These are phyloP conservation scores for Nerophis lumbriciformis DNA, from an alignment of 2,113 vertebrate species.

Conservation along the genomic window DNA sequence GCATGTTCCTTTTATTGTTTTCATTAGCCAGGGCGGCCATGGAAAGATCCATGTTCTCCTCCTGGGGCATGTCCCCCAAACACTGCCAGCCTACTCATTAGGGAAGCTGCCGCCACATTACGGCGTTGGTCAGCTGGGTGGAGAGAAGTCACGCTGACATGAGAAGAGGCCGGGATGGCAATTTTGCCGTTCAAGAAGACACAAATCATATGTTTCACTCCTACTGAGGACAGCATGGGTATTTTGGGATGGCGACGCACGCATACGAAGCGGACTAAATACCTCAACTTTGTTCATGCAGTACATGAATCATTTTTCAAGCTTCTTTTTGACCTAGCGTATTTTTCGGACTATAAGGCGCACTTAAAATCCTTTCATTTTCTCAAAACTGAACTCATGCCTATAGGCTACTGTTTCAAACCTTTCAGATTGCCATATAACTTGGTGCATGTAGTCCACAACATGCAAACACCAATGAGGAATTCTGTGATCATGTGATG, in stretches of 20 bases:
- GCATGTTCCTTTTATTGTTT: conserved; percentile 27
- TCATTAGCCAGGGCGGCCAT: conserved; percentile 30
- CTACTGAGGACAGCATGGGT: conserved; percentile 16
- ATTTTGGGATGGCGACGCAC: conserved; percentile 26
- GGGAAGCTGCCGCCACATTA: conserved; percentile 25
- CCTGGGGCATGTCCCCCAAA: conserved; percentile 5
- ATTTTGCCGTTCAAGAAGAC: conserved; percentile 34
- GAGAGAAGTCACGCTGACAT: conserved; percentile 19
- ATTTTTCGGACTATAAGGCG: too few species aligned
- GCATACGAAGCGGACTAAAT: neutral
- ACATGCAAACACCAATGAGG: too few species aligned
- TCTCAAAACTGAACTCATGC: too few species aligned
- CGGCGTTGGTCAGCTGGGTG: neutral
- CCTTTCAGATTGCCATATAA: too few species aligned
- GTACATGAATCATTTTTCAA: neutral
- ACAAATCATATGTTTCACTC: conserved; percentile 51
- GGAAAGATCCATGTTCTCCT: conserved; percentile 30
- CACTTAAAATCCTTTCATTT: too few species aligned
- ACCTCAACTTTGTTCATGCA: neutral
- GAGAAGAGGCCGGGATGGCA: conserved; percentile 30
- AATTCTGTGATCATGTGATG: too few species aligned
- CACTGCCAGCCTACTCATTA: conserved; percentile 15
- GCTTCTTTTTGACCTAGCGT: neutral
- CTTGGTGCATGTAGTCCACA: too few species aligned
- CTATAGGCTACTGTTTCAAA: too few species aligned